Base-by-base conservation (phyloP, 2,113 vertebrate genomes). In the Mirounga angustirostris region DNA sequence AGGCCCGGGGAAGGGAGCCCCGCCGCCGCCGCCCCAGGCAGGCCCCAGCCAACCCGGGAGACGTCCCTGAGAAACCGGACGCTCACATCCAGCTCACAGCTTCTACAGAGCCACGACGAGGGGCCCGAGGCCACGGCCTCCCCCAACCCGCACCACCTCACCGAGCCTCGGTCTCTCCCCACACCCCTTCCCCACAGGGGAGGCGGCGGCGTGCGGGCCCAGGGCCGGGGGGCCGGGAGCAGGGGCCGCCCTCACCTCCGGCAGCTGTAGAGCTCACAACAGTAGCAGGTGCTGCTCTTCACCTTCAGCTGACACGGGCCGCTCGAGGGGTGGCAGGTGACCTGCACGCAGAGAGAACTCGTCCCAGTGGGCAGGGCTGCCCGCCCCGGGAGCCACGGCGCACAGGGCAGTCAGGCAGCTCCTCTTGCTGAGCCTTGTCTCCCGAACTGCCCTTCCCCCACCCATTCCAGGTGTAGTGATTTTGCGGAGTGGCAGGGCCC, bases 221-320 rank as follows among this genome's bases (percentile, higher is more conserved):
- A 0, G 33, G 67, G 67, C 67, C 4, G 8, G 18, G 18, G 65
- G 65, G 30, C 30, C 1, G 7, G 63, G 15, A 7, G 67, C 67
- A 69, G 16, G 16, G 67, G 10, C 19, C 43, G 13, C 76, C 22
- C 99, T 99, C 98, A 99, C 99, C 99, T 99, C 58, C 99, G 99
- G 88, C 99, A 99, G 97, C 99, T 98, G 98, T 99, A 99, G 69
- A 99, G 98, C 98, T 99, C 99, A 95, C 99, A 99, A 99, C 99
- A 99, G 98, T 99, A 99, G 97, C 99, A 99, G 0, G 99, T 99
- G 98, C 99, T 99, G 97, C 99, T 99, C 97, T 98, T 99, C 97
- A 99, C 96, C 97, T 99, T 99, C 95, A 99, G 96, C 94, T 98
- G 99, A 96, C 99, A 99, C 0, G 97, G 82, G 92, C 97, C 99